Base-by-base conservation (phyloP, 2,113 vertebrate genomes). In the Rutilus rutilus region DNA sequence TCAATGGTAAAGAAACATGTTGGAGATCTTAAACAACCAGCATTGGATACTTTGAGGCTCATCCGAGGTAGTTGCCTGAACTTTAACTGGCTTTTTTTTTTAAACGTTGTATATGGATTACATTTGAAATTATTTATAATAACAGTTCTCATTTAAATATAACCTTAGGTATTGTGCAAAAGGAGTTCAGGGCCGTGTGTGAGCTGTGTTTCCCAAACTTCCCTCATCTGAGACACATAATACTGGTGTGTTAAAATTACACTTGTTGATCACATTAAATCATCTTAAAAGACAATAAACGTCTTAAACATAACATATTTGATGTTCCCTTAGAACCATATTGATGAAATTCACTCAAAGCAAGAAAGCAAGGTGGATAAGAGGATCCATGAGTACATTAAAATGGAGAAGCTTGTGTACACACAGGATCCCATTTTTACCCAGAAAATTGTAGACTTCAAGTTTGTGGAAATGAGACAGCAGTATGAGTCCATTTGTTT, bases 381-480 rank as follows among this genome's bases (percentile, higher is more conserved):
- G 59, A 82, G 88, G 42, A 86, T 90, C 47, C 1, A 76, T 15
- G 88, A 90, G 74, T 87, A 85, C 73, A 85, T 90, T 64, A 77
- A 14, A n/a, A 90, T 90, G 85, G 89, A 90, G 76, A 82, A 75
- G 67, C 82, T 89, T 4, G 82, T 90, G 36, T 90, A 84, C 60
- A 89, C 89, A 15, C 89, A 90, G 60, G 89, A 90, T 57, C 77
- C 77, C 17, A 89, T 87, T 82, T 86, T 90, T 19, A 76, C 17
- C 11, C 85, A 88, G 65, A 86, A 85, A 77, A 25, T 87, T 74
- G 80, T 84, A 1, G 62, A 82, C 21, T 82, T 85, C 19, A 36
- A 78, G n/a, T 89, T 89, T 39, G 85, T 86, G 45, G 85, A 89
- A 78, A 54, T 47, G 25, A 71, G 42, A n/a, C 75, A 86, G 64